Base-by-base conservation (phyloP, 1,140 invertebrate genomes). In the Acyrthosiphon pisum region DNA sequence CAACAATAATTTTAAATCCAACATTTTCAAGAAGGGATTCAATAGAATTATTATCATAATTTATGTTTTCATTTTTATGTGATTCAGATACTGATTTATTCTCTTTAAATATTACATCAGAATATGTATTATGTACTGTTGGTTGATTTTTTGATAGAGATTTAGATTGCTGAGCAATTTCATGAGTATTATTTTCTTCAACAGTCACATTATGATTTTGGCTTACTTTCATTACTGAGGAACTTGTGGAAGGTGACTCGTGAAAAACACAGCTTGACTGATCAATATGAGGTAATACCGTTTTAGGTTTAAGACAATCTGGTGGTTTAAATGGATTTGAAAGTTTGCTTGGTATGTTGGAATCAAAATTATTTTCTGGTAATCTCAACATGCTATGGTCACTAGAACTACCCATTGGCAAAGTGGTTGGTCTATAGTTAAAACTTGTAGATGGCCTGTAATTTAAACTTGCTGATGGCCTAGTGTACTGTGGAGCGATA, bases 1-100 rank as follows among this genome's bases (percentile, higher is more conserved):
- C 91, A 56, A 93, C 81, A 41, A 56, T 23, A n/a, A 93, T 93
- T 93, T 93, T 93, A n/a, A 93, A 93, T 93, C 91, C 91, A 86
- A 86, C 48, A 56, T 18, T 30, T 30, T 93, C 81, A 26, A 93
- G 48, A 93, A 84, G 46, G 18, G 91, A 93, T 86, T 93, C 91
- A 44, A 93, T 44, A 11, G 48, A 46, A 86, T 84, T 93, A 53
- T 23, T 53, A 7, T 86, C 81, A 53, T 89, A 35, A 56, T 89
- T 26, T 50, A 37, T 23, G 11, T 37, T 53, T 89, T 56, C 88
- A 76, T 68, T 76, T 37, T 90, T 20, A 20, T n/a, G 87, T 23
- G 48, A 89, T 22, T 23, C 9, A 53, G 46, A 53, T n/a, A 20
- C 1, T 41, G 56, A 20, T 30, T 37, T 91, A 83, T 92, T 92